A percentile compares a stretch with the other conserved stretches of the same genome.
phyloP scores from a whole-genome alignment of 2,888 invertebrate genomes.

The Diplolepis rosae region DNA sequence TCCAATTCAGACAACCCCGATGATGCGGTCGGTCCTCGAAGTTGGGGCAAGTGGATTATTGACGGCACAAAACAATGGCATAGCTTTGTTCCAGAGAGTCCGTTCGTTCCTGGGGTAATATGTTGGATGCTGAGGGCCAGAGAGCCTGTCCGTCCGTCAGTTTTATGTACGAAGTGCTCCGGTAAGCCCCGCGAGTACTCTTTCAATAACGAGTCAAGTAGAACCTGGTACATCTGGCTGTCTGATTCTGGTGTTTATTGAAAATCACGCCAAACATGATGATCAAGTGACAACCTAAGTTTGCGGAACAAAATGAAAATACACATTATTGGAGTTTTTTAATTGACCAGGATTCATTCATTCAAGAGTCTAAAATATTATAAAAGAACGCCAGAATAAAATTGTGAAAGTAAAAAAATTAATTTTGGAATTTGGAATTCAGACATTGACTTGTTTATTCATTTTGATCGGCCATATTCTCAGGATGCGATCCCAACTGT shows the following conservation, averaged over 20 bases:
- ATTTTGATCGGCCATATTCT: slow-evolving; percentile 26
- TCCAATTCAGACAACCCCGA: slow-evolving; percentile 60
- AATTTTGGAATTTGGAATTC: too few relatives aligned
- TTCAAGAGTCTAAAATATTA: too few relatives aligned
- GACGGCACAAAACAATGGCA: slow-evolving; percentile 71
- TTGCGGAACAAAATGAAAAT: too few relatives aligned
- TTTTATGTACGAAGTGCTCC: slow-evolving; percentile 67
- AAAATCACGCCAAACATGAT: slow-evolving; percentile 64
- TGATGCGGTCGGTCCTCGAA: slow-evolving; percentile 59
- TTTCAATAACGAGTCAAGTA: slow-evolving; percentile 67
- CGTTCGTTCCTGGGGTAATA: slow-evolving; percentile 62
- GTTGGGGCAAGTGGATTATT: slow-evolving; percentile 71
- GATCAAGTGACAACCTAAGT: background rate
- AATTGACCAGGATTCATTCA: too few relatives aligned
- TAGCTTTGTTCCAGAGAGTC: slow-evolving; percentile 62
- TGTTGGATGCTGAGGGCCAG: slow-evolving; percentile 60
- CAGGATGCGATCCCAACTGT: background rate
- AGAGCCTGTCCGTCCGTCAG: slow-evolving; percentile 61
- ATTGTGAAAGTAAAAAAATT: too few relatives aligned
- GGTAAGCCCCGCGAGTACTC: slow-evolving; percentile 59
- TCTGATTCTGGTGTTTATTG: slow-evolving; percentile 69
- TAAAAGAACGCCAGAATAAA: too few relatives aligned
- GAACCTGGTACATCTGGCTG: slow-evolving; percentile 67
- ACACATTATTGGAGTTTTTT: too few relatives aligned
- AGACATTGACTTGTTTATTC: slow-evolving; percentile 2